Base-by-base conservation (phyloP, 2,113 vertebrate genomes). In the Burhinus bistriatus region DNA sequence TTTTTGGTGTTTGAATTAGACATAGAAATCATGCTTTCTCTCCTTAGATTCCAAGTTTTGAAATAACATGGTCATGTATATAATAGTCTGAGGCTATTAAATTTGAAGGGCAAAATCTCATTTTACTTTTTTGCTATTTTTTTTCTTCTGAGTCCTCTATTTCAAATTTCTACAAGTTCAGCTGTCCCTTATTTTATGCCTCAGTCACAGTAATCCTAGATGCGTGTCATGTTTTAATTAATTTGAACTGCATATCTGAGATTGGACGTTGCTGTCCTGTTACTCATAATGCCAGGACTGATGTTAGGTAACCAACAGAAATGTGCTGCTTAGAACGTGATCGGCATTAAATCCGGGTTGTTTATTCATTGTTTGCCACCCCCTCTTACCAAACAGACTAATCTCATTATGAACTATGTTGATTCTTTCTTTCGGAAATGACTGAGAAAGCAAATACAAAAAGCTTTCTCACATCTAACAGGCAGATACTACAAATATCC, bases 321-420 rank as follows among this genome's bases (percentile, higher is more conserved):
- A 85, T 45, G 83, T 40, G 72, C 90, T 82, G 88, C 81, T 83
- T 87, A 81, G 84, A 96, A 88, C 6, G 1, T 44, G 88, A 89
- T 55, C 8, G 2, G 55, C 83, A 42, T 83, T 88, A 95, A 92
- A 83, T 76, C 91, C 2, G 1, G 11, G 69, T 34, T 83, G 76
- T 95, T 90, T 88, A 76, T 87, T 95, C 91, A 45, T 72, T 89
- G 77, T 83, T 94, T 95, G 73, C 88, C 84, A 59, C 72, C 45
- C 38, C 42, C 84, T 27, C 45, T 93, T 57, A 17, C 72, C 73
- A 77, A 92, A 91, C 86, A 95, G 65, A 51, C 59, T 96, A 92
- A 97, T 94, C 94, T 93, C 59, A 83, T 95, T 91, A 79, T 88
- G 78, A 95, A 55, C 71, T 49, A 3, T 45, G 30, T 58, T 89